These are phyloP conservation scores for Tetramorium bicarinatum DNA, from an alignment of 2,888 invertebrate species.

Conservation along the genomic window DNA sequence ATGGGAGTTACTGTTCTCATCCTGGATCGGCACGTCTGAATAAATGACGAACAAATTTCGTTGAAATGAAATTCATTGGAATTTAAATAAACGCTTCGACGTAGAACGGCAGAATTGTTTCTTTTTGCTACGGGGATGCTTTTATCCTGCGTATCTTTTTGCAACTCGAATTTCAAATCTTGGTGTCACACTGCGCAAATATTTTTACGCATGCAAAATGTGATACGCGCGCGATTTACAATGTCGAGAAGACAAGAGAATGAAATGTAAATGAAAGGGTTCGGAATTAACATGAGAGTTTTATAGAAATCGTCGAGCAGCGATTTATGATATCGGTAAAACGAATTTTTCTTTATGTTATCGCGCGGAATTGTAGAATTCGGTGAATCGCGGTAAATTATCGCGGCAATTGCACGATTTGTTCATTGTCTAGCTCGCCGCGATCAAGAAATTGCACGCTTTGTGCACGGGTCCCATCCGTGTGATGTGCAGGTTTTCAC, in stretches of 20 bases:
- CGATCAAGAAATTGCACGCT: slow-evolving; percentile 16
- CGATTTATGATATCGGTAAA: background rate
- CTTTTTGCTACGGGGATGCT: background rate
- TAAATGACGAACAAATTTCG: slow-evolving; percentile 34
- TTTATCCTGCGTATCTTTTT: background rate
- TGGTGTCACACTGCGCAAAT: background rate
- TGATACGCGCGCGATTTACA: background rate
- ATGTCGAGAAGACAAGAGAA: background rate
- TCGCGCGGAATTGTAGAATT: background rate
- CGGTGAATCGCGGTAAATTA: background rate
- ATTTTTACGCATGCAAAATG: background rate
- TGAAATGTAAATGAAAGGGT: background rate
- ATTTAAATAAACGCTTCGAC: slow-evolving; percentile 19
- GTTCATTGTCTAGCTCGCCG: background rate
- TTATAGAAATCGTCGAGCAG: background rate
- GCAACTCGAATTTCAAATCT: background rate
- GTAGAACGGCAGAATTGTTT: background rate
- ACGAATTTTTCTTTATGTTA: slow-evolving; percentile 8
- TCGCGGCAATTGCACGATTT: background rate
- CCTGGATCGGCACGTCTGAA: slow-evolving; percentile 23
- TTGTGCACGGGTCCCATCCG: background rate
- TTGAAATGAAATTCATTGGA: background rate
- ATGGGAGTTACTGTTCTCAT: slow-evolving; percentile 31
- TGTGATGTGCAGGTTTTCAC: background rate
- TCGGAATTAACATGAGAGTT: background rate